phyloP scores from a whole-genome alignment of 53 echinoderm and acorn worm genomes.

The Henricia sp. region DNA sequence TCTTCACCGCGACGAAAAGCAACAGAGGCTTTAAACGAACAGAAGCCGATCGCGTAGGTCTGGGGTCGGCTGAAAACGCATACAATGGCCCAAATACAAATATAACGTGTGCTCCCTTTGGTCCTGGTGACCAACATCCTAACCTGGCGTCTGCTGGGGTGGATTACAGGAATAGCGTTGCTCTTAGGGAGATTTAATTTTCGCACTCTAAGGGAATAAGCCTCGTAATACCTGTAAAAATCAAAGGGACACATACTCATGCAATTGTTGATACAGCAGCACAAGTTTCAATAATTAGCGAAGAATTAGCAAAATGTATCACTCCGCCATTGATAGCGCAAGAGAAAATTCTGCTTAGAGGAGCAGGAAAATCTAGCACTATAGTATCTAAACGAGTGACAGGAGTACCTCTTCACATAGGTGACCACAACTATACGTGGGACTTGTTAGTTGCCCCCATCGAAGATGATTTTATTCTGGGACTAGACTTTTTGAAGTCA shows the following conservation, averaged over 20 bases:
- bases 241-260: not conserved
- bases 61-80: no score
- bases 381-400: not conserved
- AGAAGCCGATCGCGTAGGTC: slow-evolving; percentile 23
- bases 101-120: no score
- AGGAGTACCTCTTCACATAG: not conserved
- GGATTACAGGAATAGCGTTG: not conserved
- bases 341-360: slow-evolving; percentile 21
- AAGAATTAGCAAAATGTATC: slow-evolving; percentile 7
- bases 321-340: not conserved
- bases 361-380: slow-evolving; percentile 2
- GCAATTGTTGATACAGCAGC: slow-evolving; percentile 18
- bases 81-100: no score
- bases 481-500: slow-evolving; percentile 12
- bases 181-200: not conserved
- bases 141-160: not conserved
- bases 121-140: slow-evolving; percentile 17
- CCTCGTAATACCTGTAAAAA: slow-evolving; percentile 15
- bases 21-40: slow-evolving; percentile 17
- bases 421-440: not conserved
- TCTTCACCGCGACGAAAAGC: not conserved
- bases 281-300: slow-evolving; percentile 28
- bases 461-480: slow-evolving; percentile 9
- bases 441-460: slow-evolving; percentile 21
- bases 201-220: slow-evolving; percentile 20